These are phyloP conservation scores for Phyllotis vaccarum DNA, from an alignment of 2,797 vertebrate species.

Conservation along the genomic window DNA sequence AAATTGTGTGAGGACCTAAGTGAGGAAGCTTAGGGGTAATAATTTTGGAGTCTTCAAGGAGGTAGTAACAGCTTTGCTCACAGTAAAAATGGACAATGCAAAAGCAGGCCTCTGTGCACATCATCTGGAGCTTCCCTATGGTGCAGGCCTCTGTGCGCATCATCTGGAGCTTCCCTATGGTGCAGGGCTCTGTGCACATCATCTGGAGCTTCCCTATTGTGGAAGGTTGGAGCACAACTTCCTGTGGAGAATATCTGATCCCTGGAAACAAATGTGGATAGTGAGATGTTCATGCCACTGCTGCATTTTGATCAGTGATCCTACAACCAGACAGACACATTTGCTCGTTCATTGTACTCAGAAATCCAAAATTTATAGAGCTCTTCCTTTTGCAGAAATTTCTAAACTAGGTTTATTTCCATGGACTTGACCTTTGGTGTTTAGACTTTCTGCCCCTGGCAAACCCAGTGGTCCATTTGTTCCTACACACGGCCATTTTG, in stretches of 20 bases:
- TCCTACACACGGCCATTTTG: slow-evolving; percentile 87
- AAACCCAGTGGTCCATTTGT: slow-evolving; percentile 79
- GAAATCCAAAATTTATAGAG: slow-evolving; percentile 71
- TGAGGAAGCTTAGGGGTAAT: not conserved
- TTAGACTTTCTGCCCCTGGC: slow-evolving; percentile 81
- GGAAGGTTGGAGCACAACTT: not conserved
- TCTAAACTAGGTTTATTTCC: slow-evolving; percentile 85
- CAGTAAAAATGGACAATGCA: slow-evolving; percentile 5
- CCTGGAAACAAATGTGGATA: not conserved
- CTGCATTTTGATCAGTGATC: slow-evolving; percentile 8
- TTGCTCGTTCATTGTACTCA: not conserved
- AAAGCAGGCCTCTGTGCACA: not conserved
- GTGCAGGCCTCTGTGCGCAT: too few relatives aligned
- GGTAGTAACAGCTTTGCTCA: not conserved
- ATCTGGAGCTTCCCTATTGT: not conserved
- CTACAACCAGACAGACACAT: slow-evolving; percentile 11
- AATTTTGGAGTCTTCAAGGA: not conserved
- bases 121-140: not conserved
- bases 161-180: not conserved
- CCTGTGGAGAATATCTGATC: slow-evolving; percentile 13
- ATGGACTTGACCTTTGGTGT: slow-evolving; percentile 79
- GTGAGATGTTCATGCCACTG: not conserved
- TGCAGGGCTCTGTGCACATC: not conserved
- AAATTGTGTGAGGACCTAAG: not conserved
- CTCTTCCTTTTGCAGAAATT: slow-evolving; percentile 65